These are phyloP conservation scores for Parazoanthus atlanticus DNA, from an alignment of 92 coral and sea anemone species.

Conservation along the genomic window DNA sequence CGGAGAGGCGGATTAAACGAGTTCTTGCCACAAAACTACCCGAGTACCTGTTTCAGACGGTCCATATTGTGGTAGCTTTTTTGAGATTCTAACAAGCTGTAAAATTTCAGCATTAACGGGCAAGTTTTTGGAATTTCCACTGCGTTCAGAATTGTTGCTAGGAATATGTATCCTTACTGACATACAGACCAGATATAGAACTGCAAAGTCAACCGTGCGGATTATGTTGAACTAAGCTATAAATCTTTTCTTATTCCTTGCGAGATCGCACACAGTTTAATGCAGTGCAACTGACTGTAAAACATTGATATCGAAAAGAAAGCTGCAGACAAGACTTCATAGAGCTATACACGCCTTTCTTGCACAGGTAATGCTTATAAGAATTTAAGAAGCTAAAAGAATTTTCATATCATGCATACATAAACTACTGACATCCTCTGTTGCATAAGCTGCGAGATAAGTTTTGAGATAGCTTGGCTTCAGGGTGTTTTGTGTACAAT, in stretches of 20 bases:
- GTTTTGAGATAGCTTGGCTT: background rate
- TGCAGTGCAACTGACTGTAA: background rate
- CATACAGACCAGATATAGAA: background rate
- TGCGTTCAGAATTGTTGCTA: background rate
- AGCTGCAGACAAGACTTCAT: background rate
- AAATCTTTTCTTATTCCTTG: background rate
- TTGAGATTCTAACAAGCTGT: background rate
- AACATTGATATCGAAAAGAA: background rate
- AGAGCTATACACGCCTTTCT: background rate
- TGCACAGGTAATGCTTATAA: background rate
- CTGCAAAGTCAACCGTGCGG: background rate
- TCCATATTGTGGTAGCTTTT: background rate
- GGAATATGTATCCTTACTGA: background rate
- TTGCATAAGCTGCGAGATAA: background rate
- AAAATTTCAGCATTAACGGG: background rate
- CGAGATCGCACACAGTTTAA: background rate
- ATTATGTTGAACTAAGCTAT: too few relatives aligned
- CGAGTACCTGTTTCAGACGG: background rate
- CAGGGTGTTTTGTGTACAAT: background rate
- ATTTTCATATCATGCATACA: background rate
- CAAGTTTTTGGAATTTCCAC: background rate
- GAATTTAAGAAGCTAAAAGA: background rate
- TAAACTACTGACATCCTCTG: background rate
- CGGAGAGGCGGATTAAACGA: background rate
- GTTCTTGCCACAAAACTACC: background rate